A percentile compares a stretch with the other conserved stretches of the same genome.
Conservation (phyloP, 2,797 vertebrate species). For the Pelobates cultripes region DNA sequence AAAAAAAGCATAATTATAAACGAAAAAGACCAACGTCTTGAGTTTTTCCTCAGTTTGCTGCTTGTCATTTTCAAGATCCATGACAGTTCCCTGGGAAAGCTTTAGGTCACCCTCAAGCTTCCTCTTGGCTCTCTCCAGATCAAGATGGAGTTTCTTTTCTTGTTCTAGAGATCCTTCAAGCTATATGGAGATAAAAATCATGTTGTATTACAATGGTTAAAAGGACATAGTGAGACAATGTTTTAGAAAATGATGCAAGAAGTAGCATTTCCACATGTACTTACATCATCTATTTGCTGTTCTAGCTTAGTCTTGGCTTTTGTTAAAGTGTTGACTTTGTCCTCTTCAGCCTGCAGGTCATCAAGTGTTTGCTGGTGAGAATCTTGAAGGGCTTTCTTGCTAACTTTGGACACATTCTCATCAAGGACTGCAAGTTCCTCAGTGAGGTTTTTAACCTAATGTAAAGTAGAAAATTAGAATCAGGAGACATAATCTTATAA, state of each 20-base stretch:
- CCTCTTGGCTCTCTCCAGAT: too few relatives aligned
- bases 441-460: constrained; percentile 76
- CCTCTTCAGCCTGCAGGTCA: constrained; percentile 76
- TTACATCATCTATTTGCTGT: constrained; percentile 76
- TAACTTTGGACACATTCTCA: constrained; percentile 74
- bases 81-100: too few relatives aligned
- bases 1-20: too few relatives aligned
- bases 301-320: constrained; percentile 76
- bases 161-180: constrained; percentile 82
- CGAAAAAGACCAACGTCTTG: too few relatives aligned
- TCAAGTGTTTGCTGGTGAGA: constrained; percentile 76
- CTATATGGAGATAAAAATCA: constrained; percentile 61
- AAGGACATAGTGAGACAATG: not conserved
- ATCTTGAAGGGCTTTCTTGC: constrained; percentile 75
- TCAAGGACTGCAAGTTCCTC: constrained; percentile 75
- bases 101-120: too few relatives aligned
- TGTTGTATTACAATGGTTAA: not conserved
- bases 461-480: not conserved
- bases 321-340: constrained; percentile 74
- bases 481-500: not conserved
- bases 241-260: not conserved
- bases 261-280: constrained; percentile 14
- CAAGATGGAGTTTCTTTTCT: too few relatives aligned
- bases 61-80: too few relatives aligned
- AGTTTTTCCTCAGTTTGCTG: too few relatives aligned